These are phyloP conservation scores for Motacilla alba DNA, from an alignment of 2,113 vertebrate genomes.

Conservation along the genomic window DNA sequence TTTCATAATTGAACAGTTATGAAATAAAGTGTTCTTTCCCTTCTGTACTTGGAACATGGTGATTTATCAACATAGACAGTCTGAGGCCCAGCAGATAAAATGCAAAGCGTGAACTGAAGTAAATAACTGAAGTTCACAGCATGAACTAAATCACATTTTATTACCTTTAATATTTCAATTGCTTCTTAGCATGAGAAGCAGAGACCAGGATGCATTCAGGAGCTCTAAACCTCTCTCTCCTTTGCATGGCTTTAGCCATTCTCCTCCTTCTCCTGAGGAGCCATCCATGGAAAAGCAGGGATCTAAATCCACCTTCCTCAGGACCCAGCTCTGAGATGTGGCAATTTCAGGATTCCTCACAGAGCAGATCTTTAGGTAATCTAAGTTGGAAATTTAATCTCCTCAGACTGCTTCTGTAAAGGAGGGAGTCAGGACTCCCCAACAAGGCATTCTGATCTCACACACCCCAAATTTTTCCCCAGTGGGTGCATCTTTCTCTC, in stretches of 20 bases:
- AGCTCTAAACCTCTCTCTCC: not conserved
- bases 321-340: not conserved
- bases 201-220: not conserved
- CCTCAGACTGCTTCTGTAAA: not conserved
- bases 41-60: conserved; percentile 32
- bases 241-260: not conserved
- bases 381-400: not conserved
- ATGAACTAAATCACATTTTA: conserved; percentile 61
- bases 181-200: conserved; percentile 48
- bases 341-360: not conserved
- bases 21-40: conserved; percentile 45
- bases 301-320: not conserved
- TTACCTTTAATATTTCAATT: conserved; percentile 65
- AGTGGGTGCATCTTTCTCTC: not conserved
- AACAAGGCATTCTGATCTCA: not conserved
- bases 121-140: conserved; percentile 63
- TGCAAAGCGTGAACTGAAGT: conserved; percentile 51
- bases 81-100: conserved; percentile 59
- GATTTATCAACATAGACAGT: conserved; percentile 60
- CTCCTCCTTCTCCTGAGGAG: not conserved
- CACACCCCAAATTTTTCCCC: not conserved
- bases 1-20: conserved; percentile 57
- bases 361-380: not conserved
- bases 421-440: not conserved
- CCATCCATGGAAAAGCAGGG: not conserved